Percentiles rank a stretch among this genome's conserved stretches.
phyloP scores from a whole-genome alignment of 2,888 invertebrate species.

The Graphium colonna region DNA sequence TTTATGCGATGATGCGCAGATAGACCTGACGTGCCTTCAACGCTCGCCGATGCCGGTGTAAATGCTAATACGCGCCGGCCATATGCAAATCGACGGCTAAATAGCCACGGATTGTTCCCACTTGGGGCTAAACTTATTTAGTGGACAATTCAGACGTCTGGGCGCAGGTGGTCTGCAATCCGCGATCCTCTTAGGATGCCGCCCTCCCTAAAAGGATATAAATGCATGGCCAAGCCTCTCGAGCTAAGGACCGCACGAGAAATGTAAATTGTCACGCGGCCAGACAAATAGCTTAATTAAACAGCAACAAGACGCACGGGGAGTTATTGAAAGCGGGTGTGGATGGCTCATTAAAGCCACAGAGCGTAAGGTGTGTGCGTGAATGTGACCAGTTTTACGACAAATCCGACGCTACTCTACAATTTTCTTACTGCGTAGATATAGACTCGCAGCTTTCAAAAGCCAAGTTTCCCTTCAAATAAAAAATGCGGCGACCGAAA shows the following conservation, averaged over 20 bases:
- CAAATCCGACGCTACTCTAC: slow-evolving; percentile 40
- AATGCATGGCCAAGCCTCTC: slow-evolving; percentile 73
- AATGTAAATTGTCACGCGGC: slow-evolving; percentile 72
- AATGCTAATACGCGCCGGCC: slow-evolving; percentile 65
- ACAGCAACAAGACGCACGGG: slow-evolving; percentile 64
- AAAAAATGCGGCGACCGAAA: background rate
- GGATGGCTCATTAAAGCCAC: slow-evolving; percentile 49
- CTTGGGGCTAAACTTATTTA: slow-evolving; percentile 72
- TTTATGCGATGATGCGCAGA: background rate
- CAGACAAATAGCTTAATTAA: slow-evolving; percentile 80
- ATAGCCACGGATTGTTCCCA: slow-evolving; percentile 68
- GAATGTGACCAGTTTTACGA: slow-evolving; percentile 39
- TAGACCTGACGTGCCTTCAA: background rate
- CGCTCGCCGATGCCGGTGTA: slow-evolving; percentile 39
- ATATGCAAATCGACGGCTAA: slow-evolving; percentile 70
- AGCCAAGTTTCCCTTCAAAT: background rate
- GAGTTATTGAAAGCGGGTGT: slow-evolving; percentile 49
- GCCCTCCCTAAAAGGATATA: slow-evolving; percentile 79
- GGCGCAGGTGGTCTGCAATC: slow-evolving; percentile 79
- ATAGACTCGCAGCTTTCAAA: background rate
- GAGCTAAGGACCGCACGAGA: slow-evolving; percentile 61
- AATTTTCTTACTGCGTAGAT: slow-evolving; percentile 29
- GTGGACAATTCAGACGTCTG: slow-evolving; percentile 78
- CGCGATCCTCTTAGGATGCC: slow-evolving; percentile 71
- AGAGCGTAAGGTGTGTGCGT: slow-evolving; percentile 33